Base-by-base conservation (phyloP, 2,888 invertebrate species). In the Globia sparganii region DNA sequence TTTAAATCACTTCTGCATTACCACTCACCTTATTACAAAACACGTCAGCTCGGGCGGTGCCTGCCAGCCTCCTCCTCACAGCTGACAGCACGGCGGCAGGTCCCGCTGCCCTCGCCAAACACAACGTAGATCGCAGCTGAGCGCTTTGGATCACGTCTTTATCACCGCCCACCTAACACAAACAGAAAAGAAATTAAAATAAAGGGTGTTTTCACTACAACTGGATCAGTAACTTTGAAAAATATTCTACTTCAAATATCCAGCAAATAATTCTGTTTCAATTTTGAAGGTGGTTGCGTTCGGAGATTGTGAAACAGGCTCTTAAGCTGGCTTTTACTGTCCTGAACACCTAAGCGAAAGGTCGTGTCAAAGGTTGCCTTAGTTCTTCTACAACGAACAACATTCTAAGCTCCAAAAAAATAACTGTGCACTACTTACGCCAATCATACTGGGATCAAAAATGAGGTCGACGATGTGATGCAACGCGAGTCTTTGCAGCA, bases 91-190 rank as follows among this genome's bases (percentile, higher is more conserved):
- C 97, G 1, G 97, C 97, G 0, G 97, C 75, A 97, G 98, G 82
- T 97, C 99, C 95, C 97, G 99, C 90, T 97, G 97, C 83, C 98
- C 99, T 89, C 97, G 97, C 92, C 97, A 97, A 89, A 98, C 98
- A 86, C 97, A 97, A 92, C 93, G 97, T 87, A 90, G 96, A 91
- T 84, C 97, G 93, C 0, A 96, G 91, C 84, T 95, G 96, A 0
- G 93, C 94, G 37, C 87, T 89, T 76, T 96, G 93, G 5, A 92
- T 92, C 80, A 84, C 92, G 83, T 90, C 97, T 85, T 89, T 92
- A 89, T 91, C 96, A 83, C 86, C 96, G 78, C 90, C 94, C 87
- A 89, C 96, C 97, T 91, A 72, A 31, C 28, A 43, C n/a, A 69
- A 53, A 75, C 1, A 49, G 46, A 28, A 15, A 40, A 28, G 9